Conservation (phyloP, 2,113 vertebrate genomes). For the Scopus umbretta region DNA sequence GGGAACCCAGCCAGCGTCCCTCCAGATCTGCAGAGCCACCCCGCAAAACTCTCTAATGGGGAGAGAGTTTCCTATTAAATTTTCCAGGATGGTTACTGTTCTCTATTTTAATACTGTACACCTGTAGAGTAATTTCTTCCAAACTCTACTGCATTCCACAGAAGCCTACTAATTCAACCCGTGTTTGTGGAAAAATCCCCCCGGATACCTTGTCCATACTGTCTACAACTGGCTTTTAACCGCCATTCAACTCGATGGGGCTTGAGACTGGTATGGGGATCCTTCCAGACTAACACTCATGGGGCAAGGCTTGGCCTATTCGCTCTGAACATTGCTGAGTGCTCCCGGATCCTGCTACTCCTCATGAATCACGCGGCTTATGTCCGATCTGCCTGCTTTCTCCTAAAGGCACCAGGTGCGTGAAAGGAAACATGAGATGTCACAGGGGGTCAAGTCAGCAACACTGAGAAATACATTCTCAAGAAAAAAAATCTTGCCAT, state of each 20-base stretch:
- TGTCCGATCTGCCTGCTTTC: background rate
- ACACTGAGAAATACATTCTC: accelerated
- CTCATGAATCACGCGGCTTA: accelerated
- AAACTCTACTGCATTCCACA: accelerated
- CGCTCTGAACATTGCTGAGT: accelerated
- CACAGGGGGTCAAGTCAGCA: background rate
- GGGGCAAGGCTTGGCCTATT: background rate
- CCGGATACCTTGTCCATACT: accelerated
- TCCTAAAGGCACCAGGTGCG: background rate
- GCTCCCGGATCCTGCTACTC: background rate
- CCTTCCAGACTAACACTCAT: accelerated
- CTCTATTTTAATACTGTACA: accelerated
- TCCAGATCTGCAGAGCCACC: background rate
- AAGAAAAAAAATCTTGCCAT: background rate
- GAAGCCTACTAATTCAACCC: background rate
- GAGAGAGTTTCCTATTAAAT: accelerated
- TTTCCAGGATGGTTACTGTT: background rate
- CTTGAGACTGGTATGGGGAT: background rate
- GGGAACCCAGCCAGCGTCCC: accelerated
- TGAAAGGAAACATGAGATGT: background rate
- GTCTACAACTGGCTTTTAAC: background rate
- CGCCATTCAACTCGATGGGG: background rate
- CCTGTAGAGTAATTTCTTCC: background rate
- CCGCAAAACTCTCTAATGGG: background rate
- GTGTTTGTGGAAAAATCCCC: background rate